phyloP scores from a whole-genome alignment of 2,113 vertebrate genomes.

The Lophotis ruficrista region DNA sequence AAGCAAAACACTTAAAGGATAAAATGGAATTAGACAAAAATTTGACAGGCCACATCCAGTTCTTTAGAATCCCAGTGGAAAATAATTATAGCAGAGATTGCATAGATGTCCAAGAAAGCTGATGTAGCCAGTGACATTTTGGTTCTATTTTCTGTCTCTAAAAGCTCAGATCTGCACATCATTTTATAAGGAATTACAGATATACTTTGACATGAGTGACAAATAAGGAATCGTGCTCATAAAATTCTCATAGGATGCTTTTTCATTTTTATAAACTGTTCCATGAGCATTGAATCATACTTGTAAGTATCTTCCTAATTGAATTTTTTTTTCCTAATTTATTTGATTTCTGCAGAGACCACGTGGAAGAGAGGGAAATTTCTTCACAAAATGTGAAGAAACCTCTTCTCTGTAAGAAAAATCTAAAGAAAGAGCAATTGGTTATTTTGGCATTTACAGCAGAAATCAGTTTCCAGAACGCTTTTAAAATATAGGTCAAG shows the following conservation, averaged over 20 bases:
- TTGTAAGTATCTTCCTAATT: not conserved
- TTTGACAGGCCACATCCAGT: not conserved
- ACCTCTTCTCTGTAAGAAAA: not conserved
- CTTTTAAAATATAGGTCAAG: not conserved
- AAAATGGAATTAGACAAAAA: conserved; percentile 11
- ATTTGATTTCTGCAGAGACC: not conserved
- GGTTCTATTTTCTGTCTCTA: not conserved
- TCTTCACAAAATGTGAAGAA: not conserved
- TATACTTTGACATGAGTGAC: not conserved
- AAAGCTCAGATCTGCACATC: not conserved
- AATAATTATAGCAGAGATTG: not conserved
- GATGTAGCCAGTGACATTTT: not conserved
- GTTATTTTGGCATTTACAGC: not conserved
- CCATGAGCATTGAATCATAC: not conserved
- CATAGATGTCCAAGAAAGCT: not conserved
- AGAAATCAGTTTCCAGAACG: not conserved
- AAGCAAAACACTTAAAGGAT: conserved; percentile 20
- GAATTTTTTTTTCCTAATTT: not conserved
- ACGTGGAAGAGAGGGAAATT: not conserved
- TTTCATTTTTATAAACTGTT: not conserved
- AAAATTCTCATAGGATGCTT: not conserved
- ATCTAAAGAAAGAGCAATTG: not conserved
- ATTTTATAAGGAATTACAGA: not conserved
- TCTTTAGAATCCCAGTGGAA: conserved; percentile 18
- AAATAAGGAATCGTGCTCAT: not conserved